Conservation (phyloP, 2,888 invertebrate species). For the Omphaloscelis lunosa region DNA sequence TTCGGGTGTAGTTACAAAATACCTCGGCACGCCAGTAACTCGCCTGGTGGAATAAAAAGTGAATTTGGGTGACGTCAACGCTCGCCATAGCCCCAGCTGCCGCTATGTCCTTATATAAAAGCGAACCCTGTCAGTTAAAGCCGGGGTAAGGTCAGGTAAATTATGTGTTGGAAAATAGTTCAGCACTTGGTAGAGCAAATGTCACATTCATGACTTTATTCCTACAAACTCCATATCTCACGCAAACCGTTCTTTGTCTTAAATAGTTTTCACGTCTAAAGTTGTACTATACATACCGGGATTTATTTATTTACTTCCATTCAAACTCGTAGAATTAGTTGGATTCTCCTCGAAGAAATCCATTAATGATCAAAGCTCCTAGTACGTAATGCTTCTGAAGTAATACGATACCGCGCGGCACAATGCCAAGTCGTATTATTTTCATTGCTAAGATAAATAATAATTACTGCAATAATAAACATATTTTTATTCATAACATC, state of each 20-base stretch:
- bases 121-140: slow-evolving; percentile 41
- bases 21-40: slow-evolving; percentile 28
- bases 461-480: slow-evolving; percentile 32
- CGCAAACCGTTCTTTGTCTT: background rate
- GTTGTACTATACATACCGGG: background rate
- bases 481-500: slow-evolving; percentile 30
- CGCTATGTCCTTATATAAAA: slow-evolving; percentile 46
- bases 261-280: slow-evolving; percentile 13
- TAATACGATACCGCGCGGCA: slow-evolving; percentile 69
- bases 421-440: slow-evolving; percentile 70
- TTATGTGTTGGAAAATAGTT: slow-evolving; percentile 27
- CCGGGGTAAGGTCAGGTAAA: slow-evolving; percentile 49
- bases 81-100: slow-evolving; percentile 41
- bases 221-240: slow-evolving; percentile 7
- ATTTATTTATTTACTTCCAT: slow-evolving; percentile 14
- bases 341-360: slow-evolving; percentile 35
- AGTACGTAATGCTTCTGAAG: slow-evolving; percentile 60
- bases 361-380: slow-evolving; percentile 56
- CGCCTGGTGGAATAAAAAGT: slow-evolving; percentile 42
- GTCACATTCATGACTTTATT: slow-evolving; percentile 33
- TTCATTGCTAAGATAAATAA: slow-evolving; percentile 65
- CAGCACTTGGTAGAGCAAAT: slow-evolving; percentile 29
- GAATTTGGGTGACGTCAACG: slow-evolving; percentile 50
- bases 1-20: slow-evolving; percentile 40
- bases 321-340: slow-evolving; percentile 7